These are phyloP conservation scores for Blera fallax DNA, from an alignment of 2,888 invertebrate species.

Conservation along the genomic window DNA sequence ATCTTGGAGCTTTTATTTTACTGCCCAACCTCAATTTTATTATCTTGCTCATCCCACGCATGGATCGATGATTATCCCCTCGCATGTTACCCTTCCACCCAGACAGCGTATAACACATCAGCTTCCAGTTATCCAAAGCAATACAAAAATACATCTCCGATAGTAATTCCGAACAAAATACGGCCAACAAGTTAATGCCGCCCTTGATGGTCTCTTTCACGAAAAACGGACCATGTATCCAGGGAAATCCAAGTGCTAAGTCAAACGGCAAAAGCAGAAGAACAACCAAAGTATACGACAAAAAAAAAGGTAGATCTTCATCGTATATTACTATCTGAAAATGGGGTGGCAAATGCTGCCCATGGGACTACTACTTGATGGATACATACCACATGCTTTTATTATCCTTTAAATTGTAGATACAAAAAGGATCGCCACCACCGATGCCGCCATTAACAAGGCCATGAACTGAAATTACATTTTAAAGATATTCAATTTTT, in stretches of 20 bases:
- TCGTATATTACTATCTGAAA: constrained; percentile 76
- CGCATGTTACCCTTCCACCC: background rate
- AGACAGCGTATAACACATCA: constrained; percentile 44
- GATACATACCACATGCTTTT: constrained; percentile 81
- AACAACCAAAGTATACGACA: background rate
- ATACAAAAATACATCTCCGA: constrained; percentile 9
- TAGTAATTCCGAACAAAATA: constrained; percentile 43
- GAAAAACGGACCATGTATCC: constrained; percentile 57
- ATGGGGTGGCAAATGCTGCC: constrained; percentile 81
- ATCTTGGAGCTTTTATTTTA: too few species aligned
- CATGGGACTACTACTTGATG: constrained; percentile 81
- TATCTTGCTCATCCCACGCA: background rate
- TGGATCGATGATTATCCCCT: background rate
- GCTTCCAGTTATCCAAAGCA: constrained; percentile 44
- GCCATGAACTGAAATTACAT: constrained; percentile 71
- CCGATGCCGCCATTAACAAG: constrained; percentile 72
- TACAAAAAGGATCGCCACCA: constrained; percentile 67
- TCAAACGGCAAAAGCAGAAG: constrained; percentile 37
- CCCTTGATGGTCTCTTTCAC: constrained; percentile 22
- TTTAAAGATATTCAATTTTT: constrained; percentile 68
- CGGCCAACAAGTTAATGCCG: constrained; percentile 60
- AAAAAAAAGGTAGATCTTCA: constrained; percentile 60
- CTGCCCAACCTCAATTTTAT: background rate
- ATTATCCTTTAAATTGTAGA: constrained; percentile 75
- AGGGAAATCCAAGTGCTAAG: constrained; percentile 69